phyloP scores from a whole-genome alignment of 2,888 invertebrate species.

The Ennomos quercinarius region DNA sequence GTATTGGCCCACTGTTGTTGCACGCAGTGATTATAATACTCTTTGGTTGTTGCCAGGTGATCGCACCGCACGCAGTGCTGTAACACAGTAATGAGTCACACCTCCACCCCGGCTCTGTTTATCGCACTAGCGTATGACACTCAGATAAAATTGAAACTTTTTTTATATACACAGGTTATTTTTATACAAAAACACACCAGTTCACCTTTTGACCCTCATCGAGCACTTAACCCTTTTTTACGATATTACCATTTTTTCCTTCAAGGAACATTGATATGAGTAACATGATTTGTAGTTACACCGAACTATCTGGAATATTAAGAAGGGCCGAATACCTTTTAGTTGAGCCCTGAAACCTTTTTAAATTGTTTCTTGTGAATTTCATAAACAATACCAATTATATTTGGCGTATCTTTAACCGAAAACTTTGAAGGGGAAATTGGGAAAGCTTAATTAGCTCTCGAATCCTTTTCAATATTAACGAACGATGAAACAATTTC shows the following conservation, averaged over 20 bases:
- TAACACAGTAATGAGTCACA: too few species aligned
- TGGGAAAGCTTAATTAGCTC: neutral
- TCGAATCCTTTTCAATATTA: conserved; percentile 5
- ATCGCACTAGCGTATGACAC: too few species aligned
- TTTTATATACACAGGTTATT: too few species aligned
- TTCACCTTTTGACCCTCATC: too few species aligned
- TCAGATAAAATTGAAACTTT: too few species aligned
- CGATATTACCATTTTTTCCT: conserved; percentile 16
- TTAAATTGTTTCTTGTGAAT: conserved; percentile 48
- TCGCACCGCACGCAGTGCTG: too few species aligned
- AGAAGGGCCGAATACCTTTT: conserved; percentile 44
- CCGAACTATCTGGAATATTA: conserved; percentile 47
- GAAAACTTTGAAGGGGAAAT: conserved; percentile 24
- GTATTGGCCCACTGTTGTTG: too few species aligned
- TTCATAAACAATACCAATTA: conserved; percentile 45
- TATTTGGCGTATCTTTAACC: conserved; percentile 19
- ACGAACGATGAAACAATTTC: neutral
- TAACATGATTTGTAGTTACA: conserved; percentile 42
- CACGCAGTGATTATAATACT: too few species aligned
- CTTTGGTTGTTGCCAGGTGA: too few species aligned
- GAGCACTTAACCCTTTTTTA: conserved; percentile 12
- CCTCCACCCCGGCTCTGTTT: too few species aligned
- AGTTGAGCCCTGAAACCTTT: conserved; percentile 41
- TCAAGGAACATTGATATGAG: conserved; percentile 38
- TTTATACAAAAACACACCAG: too few species aligned